Evolutionary conservation across 2,888 invertebrate genomes (phyloP), one percentile per base, ranked within the genome.

Genomic region (Meloe dianella): DNA sequence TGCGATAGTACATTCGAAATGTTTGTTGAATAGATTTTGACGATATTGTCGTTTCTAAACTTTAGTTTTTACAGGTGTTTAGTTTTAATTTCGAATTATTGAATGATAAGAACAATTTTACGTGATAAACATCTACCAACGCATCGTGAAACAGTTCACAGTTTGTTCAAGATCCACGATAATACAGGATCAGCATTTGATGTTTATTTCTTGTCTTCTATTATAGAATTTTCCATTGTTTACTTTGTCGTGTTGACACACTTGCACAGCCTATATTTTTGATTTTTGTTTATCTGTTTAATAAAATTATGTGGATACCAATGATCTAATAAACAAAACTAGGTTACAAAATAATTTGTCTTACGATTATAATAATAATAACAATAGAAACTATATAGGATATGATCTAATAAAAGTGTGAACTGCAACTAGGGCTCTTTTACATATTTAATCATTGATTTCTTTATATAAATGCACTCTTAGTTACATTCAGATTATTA

Each of bases 401-500:
- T 72, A 67, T 74, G 72, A 72, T 73, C 68, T 70, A 69, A 61
- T 67, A 68, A 66, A 60, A 66, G 57, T 69, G 54, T 65, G 69
- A 71, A 67, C 64, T 64, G 63, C 60, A 67, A 74, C 66, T 74
- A 71, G 73, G 73, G 70, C 71, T 69, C 69, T 71, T 73, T 68
- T 71, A 68, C 68, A 65, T 73, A 73, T 74, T 71, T 69, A 72
- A 63, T 30, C 35, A 57, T 58, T 61, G 51, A 68, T 64, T 60
- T 60, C 61, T 66, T 70, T 70, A 64, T 24, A 24, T 57, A 60
- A 54, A 41, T 60, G 60, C 60, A 60, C 47, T 60, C 14, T 27
- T 35, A 24, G 38, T 59, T 22, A 32, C 35, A 17, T 4, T 22
- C 6, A 27, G 24, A 24, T 41, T 27, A 60, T 14, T 58, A 29